Conservation (phyloP, 2,888 invertebrate species). For the Zelleria hepariella region DNA sequence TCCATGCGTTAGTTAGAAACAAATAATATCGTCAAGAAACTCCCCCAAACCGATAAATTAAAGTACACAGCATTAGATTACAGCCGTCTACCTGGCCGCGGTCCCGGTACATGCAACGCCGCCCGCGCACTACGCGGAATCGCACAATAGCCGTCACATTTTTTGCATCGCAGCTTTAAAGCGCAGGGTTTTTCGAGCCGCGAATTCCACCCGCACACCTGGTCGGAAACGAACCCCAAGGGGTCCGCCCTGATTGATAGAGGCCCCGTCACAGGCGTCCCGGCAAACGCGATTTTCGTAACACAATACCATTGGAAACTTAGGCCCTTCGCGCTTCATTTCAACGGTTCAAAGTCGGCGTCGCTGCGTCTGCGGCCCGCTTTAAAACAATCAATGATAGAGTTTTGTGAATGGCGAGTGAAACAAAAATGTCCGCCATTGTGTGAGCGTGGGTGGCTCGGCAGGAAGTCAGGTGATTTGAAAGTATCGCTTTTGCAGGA, state of each 20-base stretch:
- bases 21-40: not conserved
- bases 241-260: constrained; percentile 55
- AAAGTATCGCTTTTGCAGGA: constrained; percentile 15
- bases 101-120: constrained; percentile 25
- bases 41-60: not conserved
- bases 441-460: constrained; percentile 36
- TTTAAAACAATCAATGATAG: constrained; percentile 70
- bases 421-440: constrained; percentile 52
- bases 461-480: constrained; percentile 48
- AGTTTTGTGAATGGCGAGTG: constrained; percentile 57
- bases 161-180: constrained; percentile 47
- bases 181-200: constrained; percentile 55
- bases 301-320: constrained; percentile 39
- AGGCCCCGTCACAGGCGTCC: constrained; percentile 40
- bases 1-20: not conserved
- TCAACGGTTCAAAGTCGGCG: constrained; percentile 44
- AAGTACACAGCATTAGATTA: not conserved
- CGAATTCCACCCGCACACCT: constrained; percentile 69
- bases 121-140: constrained; percentile 53
- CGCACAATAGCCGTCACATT: constrained; percentile 56
- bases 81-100: constrained; percentile 46
- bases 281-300: constrained; percentile 41
- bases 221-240: constrained; percentile 70
- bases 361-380: constrained; percentile 44
- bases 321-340: constrained; percentile 24